These are phyloP conservation scores for Acanthopagrus latus DNA, from an alignment of 2,797 vertebrate species.

Conservation along the genomic window DNA sequence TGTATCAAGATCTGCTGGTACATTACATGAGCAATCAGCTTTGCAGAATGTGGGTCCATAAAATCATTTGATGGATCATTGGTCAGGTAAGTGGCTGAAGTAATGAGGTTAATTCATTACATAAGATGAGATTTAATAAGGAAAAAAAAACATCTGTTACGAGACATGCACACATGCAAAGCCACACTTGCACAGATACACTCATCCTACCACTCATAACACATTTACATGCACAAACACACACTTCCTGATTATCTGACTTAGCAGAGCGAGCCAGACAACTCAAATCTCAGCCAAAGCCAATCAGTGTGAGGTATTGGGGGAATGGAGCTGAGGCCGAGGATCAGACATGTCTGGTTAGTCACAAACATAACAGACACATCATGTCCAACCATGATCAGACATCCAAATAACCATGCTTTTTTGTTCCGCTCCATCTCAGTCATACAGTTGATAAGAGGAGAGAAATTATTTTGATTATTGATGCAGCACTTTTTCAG, in stretches of 20 bases:
- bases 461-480: no score
- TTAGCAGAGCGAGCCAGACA: constrained; percentile 20
- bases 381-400: background rate
- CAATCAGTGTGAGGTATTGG: constrained; percentile 43
- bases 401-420: background rate
- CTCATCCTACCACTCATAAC: constrained; percentile 2
- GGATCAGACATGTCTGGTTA: background rate
- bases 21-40: background rate
- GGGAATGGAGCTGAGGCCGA: constrained; percentile 17
- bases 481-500: no score
- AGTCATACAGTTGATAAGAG: no score
- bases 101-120: constrained; percentile 6
- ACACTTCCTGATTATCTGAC: constrained; percentile 44
- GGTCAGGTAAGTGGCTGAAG: background rate
- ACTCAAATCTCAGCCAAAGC: constrained; percentile 52
- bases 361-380: constrained; percentile 15
- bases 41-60: constrained; percentile 12
- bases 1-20: background rate
- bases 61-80: constrained; percentile 18
- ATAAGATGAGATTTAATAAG: background rate
- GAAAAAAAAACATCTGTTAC: background rate
- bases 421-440: background rate
- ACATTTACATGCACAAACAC: constrained; percentile 1
- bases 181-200: background rate
- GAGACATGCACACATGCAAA: constrained; percentile 3